Evolutionary conservation across 2,888 invertebrate species (phyloP), one percentile per base, ranked within the genome.

Genomic region (Dusona sp.): DNA sequence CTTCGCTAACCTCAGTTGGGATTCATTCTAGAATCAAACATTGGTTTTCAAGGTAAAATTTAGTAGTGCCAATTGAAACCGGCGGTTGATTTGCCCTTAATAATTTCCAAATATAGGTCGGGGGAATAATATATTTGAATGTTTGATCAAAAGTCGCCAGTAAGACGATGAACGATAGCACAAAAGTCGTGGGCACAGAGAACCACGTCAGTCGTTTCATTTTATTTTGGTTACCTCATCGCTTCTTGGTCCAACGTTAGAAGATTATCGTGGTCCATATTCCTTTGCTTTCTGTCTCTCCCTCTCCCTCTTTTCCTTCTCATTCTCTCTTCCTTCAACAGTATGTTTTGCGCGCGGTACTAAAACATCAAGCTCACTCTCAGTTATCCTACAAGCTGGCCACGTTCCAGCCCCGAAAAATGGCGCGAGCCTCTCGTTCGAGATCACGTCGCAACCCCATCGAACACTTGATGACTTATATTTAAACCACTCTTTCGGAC

Each of bases 381-480:
- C 80, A 84, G 79, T 57, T n/a, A 75, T 78, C 83, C 86, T 86
- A 75, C 65, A 72, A 79, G 68, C 74, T 83, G 88, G 84, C 86
- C 73, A 78, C 38, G 75, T 86, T 85, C 77, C 86, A 87, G 80
- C 80, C 75, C 68, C 77, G 72, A 82, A 81, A 86, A 86, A 86
- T 81, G 74, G 86, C 91, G 90, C 91, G 89, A 89, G 80, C 88
- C 81, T 79, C 81, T 80, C 79, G 73, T 79, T 73, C 68, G 90
- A 29, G 67, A 54, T 67, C 77, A 42, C 86, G 61, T 72, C 65
- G 83, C 67, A 73, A 83, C 80, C 89, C 91, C 91, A 93, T 93
- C 92, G 91, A 92, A 93, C 90, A 89, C 90, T 90, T 90, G 90
- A 92, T 90, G 90, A 89, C 89, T 92, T 92, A 92, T 91, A 92